Base-by-base conservation (phyloP, 2,888 invertebrate species). In the Tenthredo notha region DNA sequence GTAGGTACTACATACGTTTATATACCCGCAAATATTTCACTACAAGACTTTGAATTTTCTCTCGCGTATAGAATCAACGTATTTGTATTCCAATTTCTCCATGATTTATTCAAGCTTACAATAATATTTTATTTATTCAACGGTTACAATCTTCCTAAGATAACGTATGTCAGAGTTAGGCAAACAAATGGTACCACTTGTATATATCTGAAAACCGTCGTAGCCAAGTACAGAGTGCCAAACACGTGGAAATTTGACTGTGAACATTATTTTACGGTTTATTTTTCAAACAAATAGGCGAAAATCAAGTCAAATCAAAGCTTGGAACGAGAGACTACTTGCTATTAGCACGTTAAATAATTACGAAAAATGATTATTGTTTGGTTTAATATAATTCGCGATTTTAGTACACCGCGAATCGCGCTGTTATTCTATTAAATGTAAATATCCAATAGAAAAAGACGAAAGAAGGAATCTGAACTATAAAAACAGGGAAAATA, bases 71-170 rank as follows among this genome's bases (percentile, higher is more conserved):
- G 29, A 70, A 65, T 83, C 67, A 67, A 83, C 33, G 25, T 67
- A 83, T 47, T 83, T 83, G 83, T 83, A 83, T 83, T 83, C 9
- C 12, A 67, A 70, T 67, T 67, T 47, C 47, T 18, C 43, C 80
- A 70, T 83, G 70, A 70, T 83, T 83, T 83, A 67, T 83, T 67
- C n/a, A 47, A 83, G 37, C 47, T 47, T n/a, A 47, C 6, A 50
- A 43, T 47, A 65, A 29, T 83, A 83, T 83, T 83, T 40, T 83
- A 83, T 61, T 80, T 15, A 61, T 61, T 58, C 37, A 61, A 65
- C 83, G 33, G 29, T 1, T 83, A 67, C 58, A 61, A 37, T 58
- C n/a, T 40, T 21, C n/a, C 47, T 58, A 61, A 21, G 21, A 61
- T 58, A 61, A 61, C 18, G 37, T 80, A 80, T 9, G 21, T 61